Evolutionary conservation across 2,888 invertebrate genomes (phyloP), one percentile per base, ranked within the genome.

Genomic region (Marasmarcha lunaedactyla): DNA sequence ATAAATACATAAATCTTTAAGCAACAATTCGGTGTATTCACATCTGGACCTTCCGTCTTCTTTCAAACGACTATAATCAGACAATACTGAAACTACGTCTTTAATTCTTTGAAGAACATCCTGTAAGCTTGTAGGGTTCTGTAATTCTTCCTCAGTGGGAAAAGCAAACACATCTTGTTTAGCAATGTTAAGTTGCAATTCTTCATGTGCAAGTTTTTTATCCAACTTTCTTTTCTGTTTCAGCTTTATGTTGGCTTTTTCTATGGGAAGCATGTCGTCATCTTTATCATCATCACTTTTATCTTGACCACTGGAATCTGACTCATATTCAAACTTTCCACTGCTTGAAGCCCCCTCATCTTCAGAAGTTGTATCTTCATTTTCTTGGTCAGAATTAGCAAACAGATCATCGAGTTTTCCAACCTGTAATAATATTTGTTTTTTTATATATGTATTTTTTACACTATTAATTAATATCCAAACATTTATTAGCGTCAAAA

Each of bases 31-130:
- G 11, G 92, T 68, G 62, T 98, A 98, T 48, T 97, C 97, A 42
- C 87, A 83, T 25, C 98, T 86, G 1, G 90, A 87, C 54, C 92
- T 90, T 1, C 86, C 85, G 7, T 85, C 78, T 51, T 91, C 89
- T 38, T 91, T 87, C 33, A 90, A 71, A 43, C 78, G 88, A 47
- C 84, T 89, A 53, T 96, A 96, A 67, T 96, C 93, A 6, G 90
- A 87, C 30, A 97, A 77, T 2, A 95, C 93, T 47, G 88, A 81
- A 6, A 92, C 84, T 34, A 92, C 86, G 71, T 98, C 97, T 52
- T 93, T 91, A 42, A 98, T 96, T 52, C 97, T 86, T 62, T 95
- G 93, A 64, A 94, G 92, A 1, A 97, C 87, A 50, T 95, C 91
- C 63, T 93, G 91, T 13, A 97, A 78, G 49, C 89, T 91, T 1